These are phyloP conservation scores for Phaenicophaeus curvirostris DNA, from an alignment of 2,797 vertebrate species.

Conservation along the genomic window DNA sequence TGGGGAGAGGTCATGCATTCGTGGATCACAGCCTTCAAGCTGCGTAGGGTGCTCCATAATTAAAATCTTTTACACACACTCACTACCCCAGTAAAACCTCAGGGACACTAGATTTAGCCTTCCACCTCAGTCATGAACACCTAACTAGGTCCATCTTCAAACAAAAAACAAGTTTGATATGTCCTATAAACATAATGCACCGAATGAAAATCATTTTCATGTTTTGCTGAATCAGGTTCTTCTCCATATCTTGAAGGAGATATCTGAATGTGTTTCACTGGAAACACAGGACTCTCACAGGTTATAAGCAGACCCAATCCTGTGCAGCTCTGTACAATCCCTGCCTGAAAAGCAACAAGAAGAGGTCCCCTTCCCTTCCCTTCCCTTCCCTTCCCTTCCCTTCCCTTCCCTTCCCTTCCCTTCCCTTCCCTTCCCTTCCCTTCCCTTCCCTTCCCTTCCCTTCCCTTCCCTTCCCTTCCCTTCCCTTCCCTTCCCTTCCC, in stretches of 20 bases:
- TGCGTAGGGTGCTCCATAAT: neutral
- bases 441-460: no score
- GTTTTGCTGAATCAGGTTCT: neutral
- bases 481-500: no score
- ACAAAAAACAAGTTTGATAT: neutral
- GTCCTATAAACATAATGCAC: neutral
- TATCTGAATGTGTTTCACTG: neutral
- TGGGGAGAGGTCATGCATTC: no score
- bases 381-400: no score
- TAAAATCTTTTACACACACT: neutral
- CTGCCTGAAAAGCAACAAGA: neutral
- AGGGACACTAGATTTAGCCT: neutral
- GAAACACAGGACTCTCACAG: fast-evolving
- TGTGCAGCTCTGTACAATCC: neutral
- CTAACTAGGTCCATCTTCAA: neutral
- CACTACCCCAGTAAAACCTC: neutral
- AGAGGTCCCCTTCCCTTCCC: neutral
- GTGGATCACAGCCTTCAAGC: neutral
- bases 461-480: no score
- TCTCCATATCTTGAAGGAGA: neutral
- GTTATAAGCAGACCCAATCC: neutral
- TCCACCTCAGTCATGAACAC: neutral
- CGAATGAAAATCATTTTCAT: neutral
- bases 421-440: no score
- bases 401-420: no score